phyloP scores from a whole-genome alignment of 2,888 invertebrate species.

The Parnassius glacialis region DNA sequence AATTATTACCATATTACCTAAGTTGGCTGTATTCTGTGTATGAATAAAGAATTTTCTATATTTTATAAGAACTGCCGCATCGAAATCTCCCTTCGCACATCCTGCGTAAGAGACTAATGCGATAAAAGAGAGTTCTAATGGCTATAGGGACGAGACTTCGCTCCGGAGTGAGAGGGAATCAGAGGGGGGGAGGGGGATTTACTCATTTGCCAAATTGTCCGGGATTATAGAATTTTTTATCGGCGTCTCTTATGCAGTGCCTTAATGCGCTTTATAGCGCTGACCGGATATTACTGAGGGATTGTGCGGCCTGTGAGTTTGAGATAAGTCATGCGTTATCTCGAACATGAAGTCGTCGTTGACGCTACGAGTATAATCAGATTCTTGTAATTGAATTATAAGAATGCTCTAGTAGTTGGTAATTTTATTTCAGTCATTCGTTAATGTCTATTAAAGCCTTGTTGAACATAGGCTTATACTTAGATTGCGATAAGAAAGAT shows the following conservation, averaged over 20 bases:
- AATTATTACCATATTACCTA: too few relatives aligned
- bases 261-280: conserved; percentile 32
- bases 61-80: background rate
- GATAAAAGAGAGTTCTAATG: conserved; percentile 58
- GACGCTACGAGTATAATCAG: too few relatives aligned
- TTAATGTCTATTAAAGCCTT: too few relatives aligned
- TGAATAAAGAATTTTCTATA: too few relatives aligned
- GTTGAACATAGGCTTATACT: too few relatives aligned
- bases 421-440: too few relatives aligned
- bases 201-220: conserved; percentile 63
- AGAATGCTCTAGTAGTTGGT: too few relatives aligned
- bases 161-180: conserved; percentile 26
- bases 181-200: conserved; percentile 29
- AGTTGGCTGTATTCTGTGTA: too few relatives aligned
- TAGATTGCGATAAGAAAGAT: too few relatives aligned
- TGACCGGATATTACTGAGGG: conserved; percentile 11
- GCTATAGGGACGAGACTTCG: conserved; percentile 32
- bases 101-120: conserved; percentile 46
- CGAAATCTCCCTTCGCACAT: conserved; percentile 36
- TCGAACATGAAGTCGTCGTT: background rate
- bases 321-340: background rate
- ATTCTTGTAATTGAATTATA: too few relatives aligned
- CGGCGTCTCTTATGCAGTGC: conserved; percentile 31
- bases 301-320: background rate
- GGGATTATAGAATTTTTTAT: conserved; percentile 53